phyloP scores from a whole-genome alignment of 2,113 vertebrate species.

The Notothenia rossii region DNA sequence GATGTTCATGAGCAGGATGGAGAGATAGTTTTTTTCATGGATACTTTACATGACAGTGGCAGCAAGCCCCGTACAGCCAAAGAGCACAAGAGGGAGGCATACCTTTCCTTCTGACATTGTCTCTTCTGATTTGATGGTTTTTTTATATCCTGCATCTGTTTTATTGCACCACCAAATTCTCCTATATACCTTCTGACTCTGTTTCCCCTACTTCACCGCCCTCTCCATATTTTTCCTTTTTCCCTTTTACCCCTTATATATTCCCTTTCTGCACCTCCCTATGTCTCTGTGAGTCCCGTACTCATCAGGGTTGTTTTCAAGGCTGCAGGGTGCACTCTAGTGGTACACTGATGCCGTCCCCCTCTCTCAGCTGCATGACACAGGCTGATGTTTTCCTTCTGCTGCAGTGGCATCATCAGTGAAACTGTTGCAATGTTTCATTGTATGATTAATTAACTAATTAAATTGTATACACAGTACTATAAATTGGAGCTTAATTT shows the following conservation, averaged over 20 bases:
- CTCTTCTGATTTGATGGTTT: slow-evolving; percentile 14
- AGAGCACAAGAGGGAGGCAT: background rate
- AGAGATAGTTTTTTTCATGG: slow-evolving; percentile 4
- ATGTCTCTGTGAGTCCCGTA: slow-evolving; percentile 12
- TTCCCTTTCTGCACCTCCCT: background rate
- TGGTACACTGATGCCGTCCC: slow-evolving; percentile 52
- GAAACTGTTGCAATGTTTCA: slow-evolving; percentile 1
- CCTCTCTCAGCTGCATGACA: slow-evolving; percentile 32
- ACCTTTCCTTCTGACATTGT: slow-evolving; percentile 16
- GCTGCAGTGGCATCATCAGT: slow-evolving; percentile 11
- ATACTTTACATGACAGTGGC: slow-evolving; percentile 53
- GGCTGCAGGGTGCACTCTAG: slow-evolving; percentile 75
- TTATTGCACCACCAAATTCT: background rate
- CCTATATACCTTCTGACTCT: slow-evolving; percentile 6
- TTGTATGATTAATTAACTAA: background rate
- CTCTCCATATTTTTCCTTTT: background rate
- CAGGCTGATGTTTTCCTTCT: slow-evolving; percentile 29
- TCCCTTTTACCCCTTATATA: background rate
- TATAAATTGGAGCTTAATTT: background rate
- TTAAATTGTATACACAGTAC: background rate
- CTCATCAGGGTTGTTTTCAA: slow-evolving; percentile 43
- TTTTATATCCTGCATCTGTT: slow-evolving; percentile 10
- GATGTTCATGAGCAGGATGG: slow-evolving; percentile 12
- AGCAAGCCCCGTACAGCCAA: slow-evolving; percentile 36
- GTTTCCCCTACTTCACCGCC: slow-evolving; percentile 8